Conservation (phyloP, 1,140 invertebrate genomes). For the Ips typographus region DNA sequence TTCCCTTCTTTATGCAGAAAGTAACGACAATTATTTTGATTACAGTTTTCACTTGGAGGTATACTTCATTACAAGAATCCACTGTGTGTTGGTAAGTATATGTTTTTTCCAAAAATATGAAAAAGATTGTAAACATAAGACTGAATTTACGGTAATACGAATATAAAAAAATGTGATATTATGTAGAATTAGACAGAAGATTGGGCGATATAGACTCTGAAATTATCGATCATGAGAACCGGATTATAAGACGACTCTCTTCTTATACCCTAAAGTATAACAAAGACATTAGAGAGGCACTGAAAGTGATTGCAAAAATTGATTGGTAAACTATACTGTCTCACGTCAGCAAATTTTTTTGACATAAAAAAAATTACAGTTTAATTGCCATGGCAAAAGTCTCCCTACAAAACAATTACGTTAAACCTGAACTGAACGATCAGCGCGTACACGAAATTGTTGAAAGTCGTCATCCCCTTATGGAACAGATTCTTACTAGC, state of each 20-base stretch:
- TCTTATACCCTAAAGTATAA: constrained; percentile 65
- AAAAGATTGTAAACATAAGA: neutral
- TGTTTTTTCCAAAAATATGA: constrained; percentile 14
- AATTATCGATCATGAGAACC: constrained; percentile 74
- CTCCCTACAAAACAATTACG: constrained; percentile 70
- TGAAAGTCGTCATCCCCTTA: constrained; percentile 76
- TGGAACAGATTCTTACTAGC: constrained; percentile 64
- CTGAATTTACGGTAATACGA: too few relatives aligned
- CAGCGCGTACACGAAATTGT: constrained; percentile 66
- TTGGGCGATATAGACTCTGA: constrained; percentile 75
- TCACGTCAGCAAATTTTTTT: neutral
- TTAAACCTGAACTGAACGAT: constrained; percentile 65
- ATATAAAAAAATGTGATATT: neutral
- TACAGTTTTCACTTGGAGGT: constrained; percentile 43
- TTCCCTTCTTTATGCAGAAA: too few relatives aligned
- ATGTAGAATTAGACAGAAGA: constrained; percentile 71
- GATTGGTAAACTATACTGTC: constrained; percentile 63
- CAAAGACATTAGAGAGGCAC: constrained; percentile 60
- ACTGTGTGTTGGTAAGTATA: constrained; percentile 65
- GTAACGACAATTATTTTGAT: constrained; percentile 14
- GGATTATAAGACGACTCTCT: constrained; percentile 71
- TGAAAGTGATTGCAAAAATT: constrained; percentile 68
- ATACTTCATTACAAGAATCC: constrained; percentile 75
- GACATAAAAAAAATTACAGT: constrained; percentile 52
- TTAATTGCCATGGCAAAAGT: constrained; percentile 72